These are phyloP conservation scores for Lasioglossum leucozonium DNA, from an alignment of 2,888 invertebrate genomes.

Conservation along the genomic window DNA sequence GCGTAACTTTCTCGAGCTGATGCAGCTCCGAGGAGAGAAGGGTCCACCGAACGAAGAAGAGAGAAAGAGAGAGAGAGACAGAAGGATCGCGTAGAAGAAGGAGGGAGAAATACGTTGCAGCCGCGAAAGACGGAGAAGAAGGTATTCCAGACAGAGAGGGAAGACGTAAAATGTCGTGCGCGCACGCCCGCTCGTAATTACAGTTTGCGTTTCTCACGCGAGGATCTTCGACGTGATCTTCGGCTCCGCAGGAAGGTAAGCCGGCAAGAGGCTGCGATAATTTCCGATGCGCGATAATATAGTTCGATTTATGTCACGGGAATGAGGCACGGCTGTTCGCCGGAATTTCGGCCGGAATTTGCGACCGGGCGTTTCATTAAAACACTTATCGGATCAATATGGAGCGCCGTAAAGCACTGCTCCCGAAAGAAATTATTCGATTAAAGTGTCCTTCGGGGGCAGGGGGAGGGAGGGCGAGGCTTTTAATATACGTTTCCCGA, in stretches of 20 bases:
- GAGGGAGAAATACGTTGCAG: background rate
- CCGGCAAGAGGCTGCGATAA: conserved; percentile 59
- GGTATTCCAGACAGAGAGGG: conserved; percentile 43
- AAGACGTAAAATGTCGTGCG: conserved; percentile 70
- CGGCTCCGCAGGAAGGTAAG: conserved; percentile 55
- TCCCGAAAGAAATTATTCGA: conserved; percentile 11
- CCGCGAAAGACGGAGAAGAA: conserved; percentile 17
- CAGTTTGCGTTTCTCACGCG: conserved; percentile 75
- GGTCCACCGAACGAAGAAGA: background rate
- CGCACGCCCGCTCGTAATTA: conserved; percentile 71
- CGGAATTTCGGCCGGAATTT: conserved; percentile 47
- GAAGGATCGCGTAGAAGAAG: background rate
- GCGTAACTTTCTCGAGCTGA: conserved; percentile 61
- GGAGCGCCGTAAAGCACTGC: conserved; percentile 5
- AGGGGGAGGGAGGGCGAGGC: no score
- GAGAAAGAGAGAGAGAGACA: conserved; percentile 11
- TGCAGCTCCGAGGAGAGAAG: conserved; percentile 19
- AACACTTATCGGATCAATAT: conserved; percentile 12
- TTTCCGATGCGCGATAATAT: conserved; percentile 69
- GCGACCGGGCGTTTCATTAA: conserved; percentile 18
- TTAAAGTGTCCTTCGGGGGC: conserved; percentile 9
- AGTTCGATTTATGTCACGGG: conserved; percentile 65
- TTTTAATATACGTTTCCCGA: background rate
- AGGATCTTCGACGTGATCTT: conserved; percentile 72
- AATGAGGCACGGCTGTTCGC: conserved; percentile 41